phyloP scores from a whole-genome alignment of 2,888 invertebrate genomes.

The Polymixis lichenea region DNA sequence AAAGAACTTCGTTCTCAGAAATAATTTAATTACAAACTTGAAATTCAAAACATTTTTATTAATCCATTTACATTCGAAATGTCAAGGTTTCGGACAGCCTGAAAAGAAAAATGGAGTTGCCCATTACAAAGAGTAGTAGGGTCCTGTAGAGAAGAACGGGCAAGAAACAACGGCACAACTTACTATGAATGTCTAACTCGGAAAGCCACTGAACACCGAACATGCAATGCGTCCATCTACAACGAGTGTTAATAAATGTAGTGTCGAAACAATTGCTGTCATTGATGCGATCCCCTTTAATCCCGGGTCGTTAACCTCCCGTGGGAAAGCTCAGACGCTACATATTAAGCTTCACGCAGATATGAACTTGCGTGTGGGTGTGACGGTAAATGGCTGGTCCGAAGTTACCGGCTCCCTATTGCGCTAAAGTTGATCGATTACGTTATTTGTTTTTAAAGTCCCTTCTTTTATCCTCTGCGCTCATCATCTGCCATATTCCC shows the following conservation, averaged over 20 bases:
- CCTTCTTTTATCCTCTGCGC: too few species aligned
- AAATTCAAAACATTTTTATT: too few species aligned
- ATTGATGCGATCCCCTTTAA: constrained; percentile 49
- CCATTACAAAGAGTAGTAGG: not conserved
- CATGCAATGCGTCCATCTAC: not conserved
- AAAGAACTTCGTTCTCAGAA: too few species aligned
- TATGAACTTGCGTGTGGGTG: constrained; percentile 48
- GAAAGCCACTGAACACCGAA: constrained; percentile 24
- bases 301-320: constrained; percentile 59
- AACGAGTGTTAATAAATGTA: constrained; percentile 28
- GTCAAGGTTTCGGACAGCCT: not conserved
- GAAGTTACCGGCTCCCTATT: not conserved
- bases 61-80: not conserved
- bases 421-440: too few species aligned
- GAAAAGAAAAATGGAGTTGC: not conserved
- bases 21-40: too few species aligned
- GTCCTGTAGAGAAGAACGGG: not conserved
- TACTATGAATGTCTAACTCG: too few species aligned
- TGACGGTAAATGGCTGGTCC: constrained; percentile 14
- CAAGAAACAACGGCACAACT: not conserved
- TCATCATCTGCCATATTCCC: too few species aligned
- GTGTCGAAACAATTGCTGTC: constrained; percentile 53
- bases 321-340: constrained; percentile 57
- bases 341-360: constrained; percentile 41
- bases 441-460: too few species aligned